Evolutionary conservation across 1,140 invertebrate genomes (phyloP), one percentile per base, ranked within the genome.

Genomic region (Cotesia typhae): DNA sequence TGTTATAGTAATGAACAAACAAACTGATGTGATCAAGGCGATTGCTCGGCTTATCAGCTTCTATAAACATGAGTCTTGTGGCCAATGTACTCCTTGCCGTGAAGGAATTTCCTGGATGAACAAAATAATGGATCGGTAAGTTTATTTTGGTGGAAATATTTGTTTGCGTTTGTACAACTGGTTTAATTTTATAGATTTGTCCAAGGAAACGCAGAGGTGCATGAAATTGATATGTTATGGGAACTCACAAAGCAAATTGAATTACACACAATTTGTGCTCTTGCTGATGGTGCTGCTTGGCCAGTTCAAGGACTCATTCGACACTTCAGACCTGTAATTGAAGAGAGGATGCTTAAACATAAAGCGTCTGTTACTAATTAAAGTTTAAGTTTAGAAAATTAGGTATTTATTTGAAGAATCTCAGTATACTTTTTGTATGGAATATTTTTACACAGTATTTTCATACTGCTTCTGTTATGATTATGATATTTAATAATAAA

Each of bases 51-150:
- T 99, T 35, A 96, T 97, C 77, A 93, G 96, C 82, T 99, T 99
- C 87, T 99, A 99, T 86, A 99, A 99, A 83, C 98, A 99, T 83
- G 98, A 99, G 88, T 98, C 96, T n/a, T 99, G 98, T 88, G 98
- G 98, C 12, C 98, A 99, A 88, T 99, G 98, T 83, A 99, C 98
- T 70, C 98, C 98, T 9, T 99, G 98, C 85, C 89, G 98, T 61
- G 98, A 99, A 88, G 97, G 97, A 20, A 95, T 97, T 74, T 92
- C 91, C 60, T 99, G 98, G 98, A 98, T 99, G 96, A 95, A 96
- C 83, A 99, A 99, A 89, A 96, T 99, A 78, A 96, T 99, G 89
- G 92, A 91, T 67, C 74, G 74, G 74, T 73, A 47, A 47, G 41
- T 47, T 47, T 47, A 9, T 2, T 6, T 47, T 47, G 10, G 5